A percentile compares a stretch with the other conserved stretches of the same genome.
Evolutionary conservation across 2,113 vertebrate genomes (phyloP).

Genomic region (Cyanoderma ruficeps): DNA sequence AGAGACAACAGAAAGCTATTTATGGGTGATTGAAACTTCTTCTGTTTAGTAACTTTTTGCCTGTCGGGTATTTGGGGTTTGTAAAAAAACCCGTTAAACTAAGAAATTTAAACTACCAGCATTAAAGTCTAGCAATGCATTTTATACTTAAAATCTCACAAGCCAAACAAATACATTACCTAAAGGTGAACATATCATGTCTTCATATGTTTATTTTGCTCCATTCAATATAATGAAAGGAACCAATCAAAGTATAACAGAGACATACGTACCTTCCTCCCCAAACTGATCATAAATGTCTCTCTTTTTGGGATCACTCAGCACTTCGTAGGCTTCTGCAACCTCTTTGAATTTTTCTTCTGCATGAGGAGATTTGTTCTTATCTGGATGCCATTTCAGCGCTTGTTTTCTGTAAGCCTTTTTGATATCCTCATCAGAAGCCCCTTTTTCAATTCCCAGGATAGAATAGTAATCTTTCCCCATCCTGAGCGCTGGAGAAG

Average conservation of each 20-base stretch:
- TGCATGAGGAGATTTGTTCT: constrained; percentile 95
- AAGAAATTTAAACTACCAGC: not conserved
- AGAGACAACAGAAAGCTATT: not conserved
- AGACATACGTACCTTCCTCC: constrained; percentile 89
- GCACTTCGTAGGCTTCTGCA: constrained; percentile 96
- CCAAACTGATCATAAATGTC: constrained; percentile 98
- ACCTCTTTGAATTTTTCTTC: constrained; percentile 99
- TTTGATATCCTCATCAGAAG: constrained; percentile 96
- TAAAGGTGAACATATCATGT: not conserved
- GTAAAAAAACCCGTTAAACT: not conserved
- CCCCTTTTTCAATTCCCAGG: constrained; percentile 92
- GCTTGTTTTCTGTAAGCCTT: constrained; percentile 98
- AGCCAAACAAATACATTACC: not conserved
- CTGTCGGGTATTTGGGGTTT: not conserved
- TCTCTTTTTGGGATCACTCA: constrained; percentile 97
- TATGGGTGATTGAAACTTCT: not conserved
- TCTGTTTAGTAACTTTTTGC: not conserved
- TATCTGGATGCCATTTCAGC: constrained; percentile 98
- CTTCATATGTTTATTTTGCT: not conserved
- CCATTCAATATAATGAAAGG: not conserved
- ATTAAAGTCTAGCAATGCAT: not conserved
- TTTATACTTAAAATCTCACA: not conserved
- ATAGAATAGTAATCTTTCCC: constrained; percentile 98
- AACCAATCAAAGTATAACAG: not conserved
- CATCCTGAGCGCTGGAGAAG: constrained; percentile 77